Percentiles rank a stretch among this genome's conserved stretches.
These are phyloP conservation scores for Gallinago jamesoni DNA, from an alignment of 2,113 vertebrate species.

Conservation along the genomic window DNA sequence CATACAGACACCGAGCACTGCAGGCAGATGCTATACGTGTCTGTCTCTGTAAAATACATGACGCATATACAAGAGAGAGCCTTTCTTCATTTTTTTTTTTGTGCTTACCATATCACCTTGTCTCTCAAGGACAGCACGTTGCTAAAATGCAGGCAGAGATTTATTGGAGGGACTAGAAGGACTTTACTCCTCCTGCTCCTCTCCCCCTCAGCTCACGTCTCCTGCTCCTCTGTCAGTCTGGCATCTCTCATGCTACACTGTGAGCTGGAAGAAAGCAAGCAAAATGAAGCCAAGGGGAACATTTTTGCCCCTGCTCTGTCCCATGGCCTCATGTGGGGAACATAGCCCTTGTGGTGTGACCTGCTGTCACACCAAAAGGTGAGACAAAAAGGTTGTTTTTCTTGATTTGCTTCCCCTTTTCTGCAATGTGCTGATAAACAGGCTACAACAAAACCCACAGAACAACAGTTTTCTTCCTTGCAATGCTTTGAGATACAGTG, in stretches of 20 bases:
- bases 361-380: background rate
- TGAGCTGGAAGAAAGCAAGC: background rate
- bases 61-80: background rate
- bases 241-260: background rate
- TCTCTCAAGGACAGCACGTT: constrained; percentile 45
- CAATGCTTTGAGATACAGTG: background rate
- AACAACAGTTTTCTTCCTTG: background rate
- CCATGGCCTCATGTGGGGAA: accelerated
- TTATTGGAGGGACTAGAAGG: constrained; percentile 49
- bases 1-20: background rate
- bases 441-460: background rate
- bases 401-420: background rate
- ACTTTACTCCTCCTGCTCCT: background rate
- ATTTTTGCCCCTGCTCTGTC: background rate
- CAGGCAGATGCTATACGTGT: background rate
- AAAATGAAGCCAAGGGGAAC: background rate
- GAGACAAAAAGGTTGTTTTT: background rate
- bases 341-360: background rate
- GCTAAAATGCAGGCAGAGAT: constrained; percentile 50
- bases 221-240: background rate
- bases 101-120: constrained; percentile 57
- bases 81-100: background rate
- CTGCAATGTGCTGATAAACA: background rate
- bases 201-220: background rate
- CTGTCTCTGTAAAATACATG: background rate